phyloP scores from a whole-genome alignment of 2,888 invertebrate species.

The Octodonta nipae region DNA sequence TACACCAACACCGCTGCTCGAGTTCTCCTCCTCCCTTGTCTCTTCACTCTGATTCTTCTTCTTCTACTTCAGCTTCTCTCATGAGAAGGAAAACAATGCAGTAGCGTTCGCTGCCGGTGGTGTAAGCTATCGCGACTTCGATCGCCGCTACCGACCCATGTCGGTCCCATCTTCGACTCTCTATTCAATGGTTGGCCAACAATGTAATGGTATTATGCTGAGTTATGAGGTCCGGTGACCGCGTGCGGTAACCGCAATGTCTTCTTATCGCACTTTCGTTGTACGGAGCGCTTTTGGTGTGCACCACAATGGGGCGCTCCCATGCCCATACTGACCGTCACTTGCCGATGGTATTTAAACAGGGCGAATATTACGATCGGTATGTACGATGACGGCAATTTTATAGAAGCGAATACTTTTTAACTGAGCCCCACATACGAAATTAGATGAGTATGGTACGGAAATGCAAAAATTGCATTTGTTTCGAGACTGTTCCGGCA shows the following conservation, averaged over 20 bases:
- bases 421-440: too few relatives aligned
- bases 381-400: too few relatives aligned
- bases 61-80: background rate
- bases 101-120: slow-evolving; percentile 24
- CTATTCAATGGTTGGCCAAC: slow-evolving; percentile 27
- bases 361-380: too few relatives aligned
- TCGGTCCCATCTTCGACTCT: slow-evolving; percentile 27
- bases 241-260: slow-evolving; percentile 16
- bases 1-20: background rate
- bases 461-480: too few relatives aligned
- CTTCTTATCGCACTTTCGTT: slow-evolving; percentile 17
- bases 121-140: slow-evolving; percentile 27
- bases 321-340: too few relatives aligned
- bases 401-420: too few relatives aligned
- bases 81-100: slow-evolving; percentile 15
- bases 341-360: too few relatives aligned
- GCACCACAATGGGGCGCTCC: too few relatives aligned
- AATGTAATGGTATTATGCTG: slow-evolving; percentile 31
- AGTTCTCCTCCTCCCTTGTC: background rate
- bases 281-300: too few relatives aligned
- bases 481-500: too few relatives aligned
- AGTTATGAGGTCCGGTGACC: slow-evolving; percentile 25
- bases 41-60: background rate
- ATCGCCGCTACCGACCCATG: slow-evolving; percentile 29
- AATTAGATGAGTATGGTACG: too few relatives aligned